These are phyloP conservation scores for Uropetala carovei DNA, from an alignment of 2,888 invertebrate genomes.

Conservation along the genomic window DNA sequence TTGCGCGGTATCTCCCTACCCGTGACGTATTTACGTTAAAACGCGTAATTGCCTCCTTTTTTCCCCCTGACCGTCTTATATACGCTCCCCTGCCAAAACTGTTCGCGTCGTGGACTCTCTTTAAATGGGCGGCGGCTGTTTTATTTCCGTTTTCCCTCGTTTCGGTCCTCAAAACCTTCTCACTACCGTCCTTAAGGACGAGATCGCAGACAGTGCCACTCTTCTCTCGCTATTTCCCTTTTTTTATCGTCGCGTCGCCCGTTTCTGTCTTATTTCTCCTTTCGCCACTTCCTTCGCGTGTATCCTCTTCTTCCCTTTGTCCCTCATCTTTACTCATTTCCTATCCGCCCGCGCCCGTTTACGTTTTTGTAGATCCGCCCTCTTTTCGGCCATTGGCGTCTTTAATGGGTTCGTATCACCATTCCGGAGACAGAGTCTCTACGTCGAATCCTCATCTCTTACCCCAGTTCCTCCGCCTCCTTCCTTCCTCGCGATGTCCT, in stretches of 20 bases:
- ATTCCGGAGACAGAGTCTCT: background rate
- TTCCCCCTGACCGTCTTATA: background rate
- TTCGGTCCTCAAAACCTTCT: background rate
- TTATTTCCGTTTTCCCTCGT: background rate
- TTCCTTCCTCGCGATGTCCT: background rate
- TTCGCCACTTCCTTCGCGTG: background rate
- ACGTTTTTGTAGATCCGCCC: background rate
- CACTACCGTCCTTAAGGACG: background rate
- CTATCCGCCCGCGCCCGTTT: background rate
- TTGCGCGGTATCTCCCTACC: background rate
- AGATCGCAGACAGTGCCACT: background rate
- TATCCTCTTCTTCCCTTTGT: background rate
- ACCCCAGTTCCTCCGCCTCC: no score
- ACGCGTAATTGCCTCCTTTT: conserved; percentile 11
- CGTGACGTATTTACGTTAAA: background rate
- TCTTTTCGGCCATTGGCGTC: conserved; percentile 17
- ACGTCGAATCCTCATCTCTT: no score
- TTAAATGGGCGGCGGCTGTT: background rate
- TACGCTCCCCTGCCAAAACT: background rate
- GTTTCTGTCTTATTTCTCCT: background rate
- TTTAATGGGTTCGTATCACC: background rate
- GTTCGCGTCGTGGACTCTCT: background rate
- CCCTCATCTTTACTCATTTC: background rate
- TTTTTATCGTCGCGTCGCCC: background rate
- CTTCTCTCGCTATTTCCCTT: background rate